Evolutionary conservation across 2,797 vertebrate genomes (phyloP).

Genomic region (Lacerta bilineata): DNA sequence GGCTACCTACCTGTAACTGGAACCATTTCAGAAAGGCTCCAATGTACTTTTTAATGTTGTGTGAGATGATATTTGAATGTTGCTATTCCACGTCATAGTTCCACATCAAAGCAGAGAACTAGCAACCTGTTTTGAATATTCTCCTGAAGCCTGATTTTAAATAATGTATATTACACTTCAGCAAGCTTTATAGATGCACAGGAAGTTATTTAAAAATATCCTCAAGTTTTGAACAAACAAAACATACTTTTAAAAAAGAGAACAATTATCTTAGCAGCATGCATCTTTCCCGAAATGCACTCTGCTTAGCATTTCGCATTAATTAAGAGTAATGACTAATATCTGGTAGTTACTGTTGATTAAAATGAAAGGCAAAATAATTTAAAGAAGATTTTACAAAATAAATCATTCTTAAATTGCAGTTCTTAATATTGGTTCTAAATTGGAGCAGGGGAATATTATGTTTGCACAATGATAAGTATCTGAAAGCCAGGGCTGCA

Average conservation of each 20-base stretch:
- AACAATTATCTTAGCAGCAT: not conserved
- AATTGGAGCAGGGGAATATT: constrained; percentile 9
- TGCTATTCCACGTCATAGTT: not conserved
- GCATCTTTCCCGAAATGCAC: not conserved
- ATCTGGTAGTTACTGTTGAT: constrained; percentile 14
- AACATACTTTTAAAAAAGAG: not conserved
- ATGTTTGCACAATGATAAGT: constrained; percentile 21
- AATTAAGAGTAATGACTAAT: not conserved
- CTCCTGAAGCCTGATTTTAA: not conserved
- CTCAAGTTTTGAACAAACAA: constrained; percentile 25
- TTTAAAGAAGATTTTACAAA: constrained; percentile 38
- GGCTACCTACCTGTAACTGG: no score
- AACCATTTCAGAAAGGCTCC: not conserved
- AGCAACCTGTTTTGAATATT: not conserved
- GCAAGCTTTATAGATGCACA: not conserved
- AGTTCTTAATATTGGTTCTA: constrained; percentile 23
- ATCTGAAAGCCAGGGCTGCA: not conserved
- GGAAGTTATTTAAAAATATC: constrained; percentile 23
- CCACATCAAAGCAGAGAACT: not conserved
- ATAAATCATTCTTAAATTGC: constrained; percentile 15
- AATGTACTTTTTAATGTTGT: not conserved
- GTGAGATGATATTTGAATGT: not conserved
- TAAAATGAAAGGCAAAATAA: constrained; percentile 59
- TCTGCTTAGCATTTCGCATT: constrained; percentile 26
- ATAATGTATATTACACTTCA: not conserved